Conservation (phyloP, 2,888 invertebrate genomes). For the Eupithecia centaureata region DNA sequence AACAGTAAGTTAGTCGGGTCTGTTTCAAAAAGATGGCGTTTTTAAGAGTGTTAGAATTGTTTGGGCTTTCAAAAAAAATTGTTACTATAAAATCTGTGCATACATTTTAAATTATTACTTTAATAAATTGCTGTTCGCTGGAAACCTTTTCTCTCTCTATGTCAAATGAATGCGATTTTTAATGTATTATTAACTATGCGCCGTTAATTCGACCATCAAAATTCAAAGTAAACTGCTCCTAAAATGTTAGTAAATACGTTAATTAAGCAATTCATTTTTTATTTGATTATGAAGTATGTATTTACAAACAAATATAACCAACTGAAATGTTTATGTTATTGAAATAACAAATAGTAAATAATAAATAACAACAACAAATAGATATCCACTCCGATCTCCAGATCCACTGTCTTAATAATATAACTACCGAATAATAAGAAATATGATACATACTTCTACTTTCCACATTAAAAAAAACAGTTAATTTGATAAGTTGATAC, state of each 20-base stretch:
- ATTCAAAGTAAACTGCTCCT: no score
- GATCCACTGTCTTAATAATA: no score
- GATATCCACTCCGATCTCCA: background rate
- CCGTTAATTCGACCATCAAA: no score
- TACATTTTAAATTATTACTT: no score
- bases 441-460: background rate
- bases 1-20: background rate
- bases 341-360: no score
- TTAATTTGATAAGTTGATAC: constrained; percentile 4
- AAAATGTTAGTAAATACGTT: no score
- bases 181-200: no score
- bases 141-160: background rate
- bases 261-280: no score
- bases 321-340: background rate
- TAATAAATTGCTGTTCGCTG: background rate
- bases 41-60: background rate
- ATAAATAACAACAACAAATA: background rate
- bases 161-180: no score
- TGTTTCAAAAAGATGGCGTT: constrained; percentile 10
- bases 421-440: background rate
- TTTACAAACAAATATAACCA: background rate
- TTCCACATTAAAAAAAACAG: background rate
- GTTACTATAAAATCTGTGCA: no score
- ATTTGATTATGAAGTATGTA: background rate
- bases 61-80: background rate